These are phyloP conservation scores for Archips crataeganus DNA, from an alignment of 2,888 invertebrate genomes.

Conservation along the genomic window DNA sequence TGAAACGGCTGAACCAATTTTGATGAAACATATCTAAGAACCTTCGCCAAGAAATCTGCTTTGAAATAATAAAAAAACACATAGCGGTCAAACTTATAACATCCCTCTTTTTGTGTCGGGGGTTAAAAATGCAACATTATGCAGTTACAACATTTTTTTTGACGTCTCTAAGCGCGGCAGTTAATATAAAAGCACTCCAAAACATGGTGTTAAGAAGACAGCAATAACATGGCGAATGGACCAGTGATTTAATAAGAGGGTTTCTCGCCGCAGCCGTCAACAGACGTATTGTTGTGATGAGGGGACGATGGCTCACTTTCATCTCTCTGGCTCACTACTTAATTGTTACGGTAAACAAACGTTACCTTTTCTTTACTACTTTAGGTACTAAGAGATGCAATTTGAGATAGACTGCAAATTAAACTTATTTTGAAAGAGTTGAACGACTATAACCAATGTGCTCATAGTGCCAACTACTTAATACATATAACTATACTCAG, in stretches of 20 bases:
- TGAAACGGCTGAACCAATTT: too few relatives aligned
- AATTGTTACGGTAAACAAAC: background rate
- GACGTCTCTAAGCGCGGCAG: background rate
- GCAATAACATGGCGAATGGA: conserved; percentile 6
- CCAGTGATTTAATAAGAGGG: background rate
- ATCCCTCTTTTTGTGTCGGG: too few relatives aligned
- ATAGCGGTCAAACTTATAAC: too few relatives aligned
- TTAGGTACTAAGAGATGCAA: background rate
- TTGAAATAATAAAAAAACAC: too few relatives aligned
- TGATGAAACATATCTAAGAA: too few relatives aligned
- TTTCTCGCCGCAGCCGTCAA: background rate
- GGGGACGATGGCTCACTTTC: conserved; percentile 6
- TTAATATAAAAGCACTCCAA: background rate
- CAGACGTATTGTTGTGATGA: background rate
- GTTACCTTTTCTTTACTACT: background rate
- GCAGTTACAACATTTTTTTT: too few relatives aligned
- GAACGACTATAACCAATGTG: too few relatives aligned
- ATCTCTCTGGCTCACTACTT: background rate
- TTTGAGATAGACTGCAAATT: background rate
- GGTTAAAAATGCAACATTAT: too few relatives aligned
- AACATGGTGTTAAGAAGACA: background rate
- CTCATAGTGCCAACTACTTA: too few relatives aligned
- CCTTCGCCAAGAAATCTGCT: too few relatives aligned
- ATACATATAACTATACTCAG: too few relatives aligned
- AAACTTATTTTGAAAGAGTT: background rate